A percentile compares a stretch with the other conserved stretches of the same genome.
These are phyloP conservation scores for Zenarchopterus dispar DNA, from an alignment of 2,797 vertebrate species.

Conservation along the genomic window DNA sequence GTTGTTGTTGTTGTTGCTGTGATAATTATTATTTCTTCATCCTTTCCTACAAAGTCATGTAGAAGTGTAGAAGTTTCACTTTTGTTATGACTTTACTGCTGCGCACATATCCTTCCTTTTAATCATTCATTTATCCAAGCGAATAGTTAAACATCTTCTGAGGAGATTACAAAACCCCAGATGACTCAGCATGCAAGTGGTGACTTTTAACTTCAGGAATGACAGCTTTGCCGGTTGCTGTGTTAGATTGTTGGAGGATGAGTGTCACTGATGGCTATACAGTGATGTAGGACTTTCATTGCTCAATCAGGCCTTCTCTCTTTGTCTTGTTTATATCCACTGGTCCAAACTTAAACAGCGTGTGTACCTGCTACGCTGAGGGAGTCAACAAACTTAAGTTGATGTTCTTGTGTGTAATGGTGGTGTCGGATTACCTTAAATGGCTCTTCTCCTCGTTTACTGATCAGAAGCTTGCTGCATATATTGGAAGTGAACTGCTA, in stretches of 20 bases:
- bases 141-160: not conserved
- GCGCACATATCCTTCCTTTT: too few species aligned
- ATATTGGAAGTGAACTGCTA: too few species aligned
- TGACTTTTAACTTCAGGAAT: conserved; percentile 44
- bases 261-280: conserved; percentile 50
- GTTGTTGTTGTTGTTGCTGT: too few species aligned
- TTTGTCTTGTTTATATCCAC: not conserved
- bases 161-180: conserved; percentile 24
- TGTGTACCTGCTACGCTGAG: conserved; percentile 1
- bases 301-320: conserved; percentile 16
- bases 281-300: conserved; percentile 55
- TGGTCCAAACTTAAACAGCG: not conserved
- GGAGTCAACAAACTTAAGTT: conserved; percentile 14
- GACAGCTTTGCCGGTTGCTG: conserved; percentile 37
- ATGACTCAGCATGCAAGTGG: not conserved
- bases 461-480: not conserved
- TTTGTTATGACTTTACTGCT: too few species aligned
- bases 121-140: not conserved
- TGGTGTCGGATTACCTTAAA: conserved; percentile 22
- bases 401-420: conserved; percentile 14
- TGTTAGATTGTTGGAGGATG: conserved; percentile 68
- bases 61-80: too few species aligned
- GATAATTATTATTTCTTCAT: too few species aligned
- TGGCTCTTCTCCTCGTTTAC: not conserved
- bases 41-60: too few species aligned